Evolutionary conservation across 2,888 invertebrate species (phyloP).

Genomic region (Dascillus cervinus): DNA sequence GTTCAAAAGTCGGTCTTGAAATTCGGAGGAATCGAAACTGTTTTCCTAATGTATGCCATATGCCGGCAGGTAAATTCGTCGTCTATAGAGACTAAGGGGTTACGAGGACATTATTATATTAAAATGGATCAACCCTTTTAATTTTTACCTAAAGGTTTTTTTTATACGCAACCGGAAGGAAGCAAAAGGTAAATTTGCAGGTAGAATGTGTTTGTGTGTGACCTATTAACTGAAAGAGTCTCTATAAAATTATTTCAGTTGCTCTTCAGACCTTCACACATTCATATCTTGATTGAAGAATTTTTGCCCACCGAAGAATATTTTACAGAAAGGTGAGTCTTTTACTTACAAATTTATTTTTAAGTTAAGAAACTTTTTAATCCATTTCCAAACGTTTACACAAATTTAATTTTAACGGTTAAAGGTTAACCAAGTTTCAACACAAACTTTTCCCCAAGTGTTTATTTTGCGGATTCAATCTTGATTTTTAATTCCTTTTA

Average conservation of each 20-base stretch:
- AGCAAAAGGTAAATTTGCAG: conserved; percentile 40
- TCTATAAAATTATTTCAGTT: conserved; percentile 38
- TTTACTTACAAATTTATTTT: too few species aligned
- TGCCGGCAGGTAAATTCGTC: conserved; percentile 39
- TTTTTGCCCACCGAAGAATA: too few species aligned
- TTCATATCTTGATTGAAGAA: conserved; percentile 18
- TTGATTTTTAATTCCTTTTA: too few species aligned
- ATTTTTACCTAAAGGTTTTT: conserved; percentile 27
- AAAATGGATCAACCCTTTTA: conserved; percentile 38
- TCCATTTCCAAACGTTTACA: too few species aligned
- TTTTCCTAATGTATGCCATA: conserved; percentile 32
- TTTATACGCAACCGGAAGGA: conserved; percentile 42
- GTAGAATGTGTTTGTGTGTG: conserved; percentile 41
- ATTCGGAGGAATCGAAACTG: not conserved
- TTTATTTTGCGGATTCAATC: too few species aligned
- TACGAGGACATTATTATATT: conserved; percentile 30
- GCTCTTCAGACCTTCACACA: conserved; percentile 34
- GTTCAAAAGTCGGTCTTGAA: too few species aligned
- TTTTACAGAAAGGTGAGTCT: too few species aligned
- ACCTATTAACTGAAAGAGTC: conserved; percentile 27
- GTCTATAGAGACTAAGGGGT: too few species aligned
- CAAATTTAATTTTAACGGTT: too few species aligned
- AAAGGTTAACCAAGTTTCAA: too few species aligned
- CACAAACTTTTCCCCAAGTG: too few species aligned
- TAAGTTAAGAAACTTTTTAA: too few species aligned